phyloP scores from a whole-genome alignment of 2,113 vertebrate species.

The Megalops atlanticus region DNA sequence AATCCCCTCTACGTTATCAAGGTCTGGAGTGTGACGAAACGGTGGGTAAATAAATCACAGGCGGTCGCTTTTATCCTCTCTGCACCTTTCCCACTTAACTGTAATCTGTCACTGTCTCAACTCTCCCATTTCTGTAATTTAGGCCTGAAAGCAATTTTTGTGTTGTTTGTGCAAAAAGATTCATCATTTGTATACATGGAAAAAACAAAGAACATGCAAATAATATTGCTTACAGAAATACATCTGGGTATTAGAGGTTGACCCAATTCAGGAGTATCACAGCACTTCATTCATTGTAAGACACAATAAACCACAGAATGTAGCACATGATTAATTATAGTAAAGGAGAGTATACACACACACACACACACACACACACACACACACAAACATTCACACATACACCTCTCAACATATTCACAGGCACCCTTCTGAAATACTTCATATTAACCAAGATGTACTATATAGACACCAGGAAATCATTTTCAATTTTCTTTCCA shows the following conservation, averaged over 20 bases:
- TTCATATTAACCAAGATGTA: too few species aligned
- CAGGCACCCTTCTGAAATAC: too few species aligned
- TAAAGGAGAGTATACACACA: slow-evolving; percentile 13
- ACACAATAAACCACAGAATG: slow-evolving; percentile 20
- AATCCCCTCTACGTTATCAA: slow-evolving; percentile 86
- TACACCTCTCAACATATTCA: background rate
- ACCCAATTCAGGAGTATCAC: slow-evolving; percentile 17
- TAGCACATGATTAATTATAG: slow-evolving; percentile 24
- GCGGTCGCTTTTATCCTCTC: slow-evolving; percentile 25
- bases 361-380: background rate
- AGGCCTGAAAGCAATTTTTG: slow-evolving; percentile 28
- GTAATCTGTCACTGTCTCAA: slow-evolving; percentile 44
- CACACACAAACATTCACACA: background rate
- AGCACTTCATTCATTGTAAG: background rate
- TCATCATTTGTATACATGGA: slow-evolving; percentile 28
- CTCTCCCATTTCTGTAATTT: slow-evolving; percentile 26
- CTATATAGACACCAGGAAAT: too few species aligned
- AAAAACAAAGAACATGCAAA: slow-evolving; percentile 34
- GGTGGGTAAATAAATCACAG: slow-evolving; percentile 12
- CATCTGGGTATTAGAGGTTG: slow-evolving; percentile 33
- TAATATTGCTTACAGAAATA: slow-evolving; percentile 39
- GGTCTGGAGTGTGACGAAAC: slow-evolving; percentile 61
- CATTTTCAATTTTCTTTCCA: too few species aligned
- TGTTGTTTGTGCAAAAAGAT: slow-evolving; percentile 17
- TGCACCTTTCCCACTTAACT: slow-evolving; percentile 22